Percentiles rank a stretch among this genome's conserved stretches.
Evolutionary conservation across 2,113 vertebrate species (phyloP).

Genomic region (Serinus canaria): DNA sequence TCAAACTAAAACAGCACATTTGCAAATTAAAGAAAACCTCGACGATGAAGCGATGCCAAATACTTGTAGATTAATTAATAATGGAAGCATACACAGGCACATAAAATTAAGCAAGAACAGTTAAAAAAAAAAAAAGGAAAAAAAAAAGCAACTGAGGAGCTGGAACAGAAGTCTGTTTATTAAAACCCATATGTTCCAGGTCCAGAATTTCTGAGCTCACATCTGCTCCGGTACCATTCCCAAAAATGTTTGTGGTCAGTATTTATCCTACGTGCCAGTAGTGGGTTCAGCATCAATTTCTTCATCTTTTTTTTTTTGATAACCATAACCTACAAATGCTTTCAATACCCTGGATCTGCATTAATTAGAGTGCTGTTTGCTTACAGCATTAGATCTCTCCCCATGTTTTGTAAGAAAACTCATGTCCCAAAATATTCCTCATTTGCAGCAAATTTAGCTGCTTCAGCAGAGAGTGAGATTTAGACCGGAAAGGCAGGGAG

Average conservation of each 20-base stretch:
- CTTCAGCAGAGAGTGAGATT: conserved; percentile 61
- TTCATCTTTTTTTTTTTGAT: not conserved
- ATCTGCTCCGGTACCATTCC: not conserved
- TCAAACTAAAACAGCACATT: conserved; percentile 55
- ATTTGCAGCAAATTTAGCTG: conserved; percentile 68
- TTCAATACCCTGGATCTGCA: conserved; percentile 15
- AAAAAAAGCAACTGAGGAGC: not conserved
- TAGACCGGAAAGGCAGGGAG: conserved; percentile 63
- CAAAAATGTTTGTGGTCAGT: conserved; percentile 31
- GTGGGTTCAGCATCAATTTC: not conserved
- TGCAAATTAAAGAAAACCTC: conserved; percentile 66
- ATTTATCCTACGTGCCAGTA: not conserved
- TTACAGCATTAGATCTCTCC: conserved; percentile 57
- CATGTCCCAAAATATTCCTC: conserved; percentile 55
- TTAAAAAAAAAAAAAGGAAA: not conserved
- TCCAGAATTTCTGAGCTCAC: conserved; percentile 24
- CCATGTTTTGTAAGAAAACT: conserved; percentile 55
- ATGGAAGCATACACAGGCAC: conserved; percentile 44
- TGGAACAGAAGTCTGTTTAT: conserved; percentile 59
- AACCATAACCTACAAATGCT: conserved; percentile 1
- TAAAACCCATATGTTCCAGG: conserved; percentile 50
- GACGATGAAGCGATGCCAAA: conserved; percentile 53
- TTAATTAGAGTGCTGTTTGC: conserved; percentile 56
- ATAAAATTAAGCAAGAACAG: conserved; percentile 60
- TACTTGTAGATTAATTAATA: conserved; percentile 68